These are phyloP conservation scores for Dysidea cf. avara DNA, from an alignment of 37 sponge, comb jelly and placozoan genomes.

Conservation along the genomic window DNA sequence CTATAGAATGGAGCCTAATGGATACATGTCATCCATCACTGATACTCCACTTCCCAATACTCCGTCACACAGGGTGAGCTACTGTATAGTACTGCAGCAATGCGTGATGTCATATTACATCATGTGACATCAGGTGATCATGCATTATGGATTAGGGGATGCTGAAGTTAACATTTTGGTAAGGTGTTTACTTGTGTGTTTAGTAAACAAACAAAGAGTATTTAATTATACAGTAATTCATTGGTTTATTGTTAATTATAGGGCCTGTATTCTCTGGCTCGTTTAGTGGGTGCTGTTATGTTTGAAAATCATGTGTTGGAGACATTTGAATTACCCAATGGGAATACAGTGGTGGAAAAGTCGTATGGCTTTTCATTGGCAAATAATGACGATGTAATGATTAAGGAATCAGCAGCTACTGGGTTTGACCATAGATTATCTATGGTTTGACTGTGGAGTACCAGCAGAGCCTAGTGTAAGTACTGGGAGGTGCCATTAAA, in stretches of 20 bases:
- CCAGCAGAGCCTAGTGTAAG: conserved; percentile 72
- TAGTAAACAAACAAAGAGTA: too few relatives aligned
- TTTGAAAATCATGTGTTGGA: conserved; percentile 60
- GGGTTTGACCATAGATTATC: too few relatives aligned
- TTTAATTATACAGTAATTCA: too few relatives aligned
- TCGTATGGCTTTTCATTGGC: conserved; percentile 56
- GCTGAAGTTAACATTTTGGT: conserved; percentile 79
- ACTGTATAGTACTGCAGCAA: too few relatives aligned
- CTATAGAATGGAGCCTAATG: conserved; percentile 70
- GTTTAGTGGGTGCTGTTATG: conserved; percentile 65
- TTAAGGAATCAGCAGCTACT: conserved; percentile 23
- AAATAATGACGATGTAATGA: conserved; percentile 21
- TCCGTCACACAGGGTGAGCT: conserved; percentile 51
- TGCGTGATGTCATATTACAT: neutral
- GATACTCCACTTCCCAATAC: conserved; percentile 50
- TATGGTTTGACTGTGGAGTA: conserved; percentile 63
- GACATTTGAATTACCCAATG: conserved; percentile 13
- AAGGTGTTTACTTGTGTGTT: too few relatives aligned
- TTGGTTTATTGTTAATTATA: conserved; percentile 2
- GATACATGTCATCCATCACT: conserved; percentile 71
- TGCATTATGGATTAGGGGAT: conserved; percentile 74
- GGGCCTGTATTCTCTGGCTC: conserved; percentile 53
- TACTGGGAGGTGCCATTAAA: too few relatives aligned
- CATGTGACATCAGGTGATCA: conserved; percentile 44
- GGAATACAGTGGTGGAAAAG: conserved; percentile 34